Conservation (phyloP, 2,113 vertebrate species). For the Holacanthus passer region DNA sequence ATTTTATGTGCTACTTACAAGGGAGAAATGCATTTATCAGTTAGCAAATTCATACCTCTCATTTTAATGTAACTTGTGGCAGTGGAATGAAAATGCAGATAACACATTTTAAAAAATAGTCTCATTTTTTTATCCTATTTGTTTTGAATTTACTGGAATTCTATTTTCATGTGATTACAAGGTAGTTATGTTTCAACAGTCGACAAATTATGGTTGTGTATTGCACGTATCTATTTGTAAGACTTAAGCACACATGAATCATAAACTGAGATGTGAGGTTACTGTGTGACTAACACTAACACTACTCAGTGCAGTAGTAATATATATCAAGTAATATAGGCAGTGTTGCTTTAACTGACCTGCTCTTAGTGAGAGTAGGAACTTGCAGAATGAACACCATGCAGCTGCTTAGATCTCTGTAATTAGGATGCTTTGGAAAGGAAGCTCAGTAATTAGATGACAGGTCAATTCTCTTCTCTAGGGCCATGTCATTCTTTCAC, state of each 20-base stretch:
- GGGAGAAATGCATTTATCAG: background rate
- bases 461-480: constrained; percentile 61
- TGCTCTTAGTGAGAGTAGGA: constrained; percentile 28
- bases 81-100: background rate
- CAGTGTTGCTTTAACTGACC: constrained; percentile 23
- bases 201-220: background rate
- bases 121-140: background rate
- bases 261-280: background rate
- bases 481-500: constrained; percentile 51
- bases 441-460: constrained; percentile 78
- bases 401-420: constrained; percentile 72
- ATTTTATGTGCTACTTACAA: background rate
- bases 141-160: background rate
- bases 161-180: background rate
- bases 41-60: background rate
- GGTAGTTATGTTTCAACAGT: background rate
- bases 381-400: constrained; percentile 43
- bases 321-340: constrained; percentile 11
- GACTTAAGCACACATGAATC: background rate
- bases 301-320: background rate
- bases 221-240: background rate
- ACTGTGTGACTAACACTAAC: background rate
- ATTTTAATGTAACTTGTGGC: background rate
- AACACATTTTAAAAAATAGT: background rate
- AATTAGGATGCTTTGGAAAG: constrained; percentile 69